Evolutionary conservation across 2,797 vertebrate species (phyloP).

Genomic region (Sebastes nivosus): DNA sequence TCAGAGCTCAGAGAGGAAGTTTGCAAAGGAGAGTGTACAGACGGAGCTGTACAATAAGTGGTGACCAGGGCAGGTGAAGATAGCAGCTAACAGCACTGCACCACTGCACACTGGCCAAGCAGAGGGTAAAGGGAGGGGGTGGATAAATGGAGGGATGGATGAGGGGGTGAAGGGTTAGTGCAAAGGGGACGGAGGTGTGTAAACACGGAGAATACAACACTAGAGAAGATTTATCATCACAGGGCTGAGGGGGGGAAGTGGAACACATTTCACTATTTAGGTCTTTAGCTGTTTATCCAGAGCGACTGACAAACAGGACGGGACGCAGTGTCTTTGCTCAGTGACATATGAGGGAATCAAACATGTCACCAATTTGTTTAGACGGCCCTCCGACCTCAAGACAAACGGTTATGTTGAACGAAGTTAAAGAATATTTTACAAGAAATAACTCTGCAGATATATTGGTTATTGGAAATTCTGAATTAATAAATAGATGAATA

Average conservation of each 20-base stretch:
- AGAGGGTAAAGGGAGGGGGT: conserved; percentile 9
- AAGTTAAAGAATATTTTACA: not conserved
- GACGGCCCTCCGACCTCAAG: not conserved
- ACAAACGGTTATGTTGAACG: not conserved
- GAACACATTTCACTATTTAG: not conserved
- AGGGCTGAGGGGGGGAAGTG: too few species aligned
- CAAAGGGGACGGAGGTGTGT: conserved; percentile 37
- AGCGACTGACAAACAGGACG: not conserved
- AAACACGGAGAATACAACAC: conserved; percentile 19
- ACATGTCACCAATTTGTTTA: not conserved
- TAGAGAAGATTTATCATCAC: not conserved
- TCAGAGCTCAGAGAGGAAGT: not conserved
- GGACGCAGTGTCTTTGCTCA: not conserved
- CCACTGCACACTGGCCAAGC: conserved; percentile 79
- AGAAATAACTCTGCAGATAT: not conserved
- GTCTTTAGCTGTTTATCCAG: not conserved
- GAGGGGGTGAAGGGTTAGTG: conserved; percentile 46
- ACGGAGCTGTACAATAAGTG: conserved; percentile 32
- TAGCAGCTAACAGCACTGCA: conserved; percentile 73
- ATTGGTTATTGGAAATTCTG: not conserved
- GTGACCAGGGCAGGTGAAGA: conserved; percentile 48
- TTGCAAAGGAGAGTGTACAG: not conserved
- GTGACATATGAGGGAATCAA: not conserved
- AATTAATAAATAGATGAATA: not conserved
- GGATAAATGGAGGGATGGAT: conserved; percentile 28